Conservation (phyloP, 2,797 vertebrate species). For the Mallotus villosus region DNA sequence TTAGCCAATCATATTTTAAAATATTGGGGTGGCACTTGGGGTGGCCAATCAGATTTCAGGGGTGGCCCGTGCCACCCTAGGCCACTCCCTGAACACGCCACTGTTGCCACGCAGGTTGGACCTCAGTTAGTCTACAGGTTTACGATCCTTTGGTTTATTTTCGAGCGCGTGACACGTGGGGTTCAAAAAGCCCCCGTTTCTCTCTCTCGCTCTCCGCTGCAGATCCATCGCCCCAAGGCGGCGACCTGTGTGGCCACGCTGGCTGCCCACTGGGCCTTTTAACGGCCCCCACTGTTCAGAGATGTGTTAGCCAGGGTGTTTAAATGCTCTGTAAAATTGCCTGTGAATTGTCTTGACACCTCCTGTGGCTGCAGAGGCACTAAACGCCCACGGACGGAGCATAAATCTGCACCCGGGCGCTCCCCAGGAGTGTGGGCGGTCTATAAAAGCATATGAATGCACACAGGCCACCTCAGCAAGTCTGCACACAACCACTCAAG, state of each 20-base stretch:
- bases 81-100: no score
- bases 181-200: neutral
- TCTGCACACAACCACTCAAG: constrained; percentile 7
- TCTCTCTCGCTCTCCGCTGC: neutral
- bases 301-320: constrained; percentile 9
- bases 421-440: neutral
- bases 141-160: neutral
- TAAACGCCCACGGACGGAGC: neutral
- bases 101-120: neutral
- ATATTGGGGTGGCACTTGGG: no score
- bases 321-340: constrained; percentile 11
- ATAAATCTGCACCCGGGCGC: constrained; percentile 10
- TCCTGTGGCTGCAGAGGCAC: constrained; percentile 1
- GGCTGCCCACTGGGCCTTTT: constrained; percentile 7
- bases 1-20: no score
- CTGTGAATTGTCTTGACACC: constrained; percentile 13
- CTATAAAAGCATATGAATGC: constrained; percentile 13
- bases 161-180: neutral
- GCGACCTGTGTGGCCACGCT: neutral
- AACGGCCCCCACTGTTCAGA: constrained; percentile 10
- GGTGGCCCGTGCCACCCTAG: no score
- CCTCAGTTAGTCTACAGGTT: neutral
- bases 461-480: constrained; percentile 14
- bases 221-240: neutral
- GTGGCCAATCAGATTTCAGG: no score